Conservation (phyloP, 2,113 vertebrate genomes). For the Engraulis encrasicolus region DNA sequence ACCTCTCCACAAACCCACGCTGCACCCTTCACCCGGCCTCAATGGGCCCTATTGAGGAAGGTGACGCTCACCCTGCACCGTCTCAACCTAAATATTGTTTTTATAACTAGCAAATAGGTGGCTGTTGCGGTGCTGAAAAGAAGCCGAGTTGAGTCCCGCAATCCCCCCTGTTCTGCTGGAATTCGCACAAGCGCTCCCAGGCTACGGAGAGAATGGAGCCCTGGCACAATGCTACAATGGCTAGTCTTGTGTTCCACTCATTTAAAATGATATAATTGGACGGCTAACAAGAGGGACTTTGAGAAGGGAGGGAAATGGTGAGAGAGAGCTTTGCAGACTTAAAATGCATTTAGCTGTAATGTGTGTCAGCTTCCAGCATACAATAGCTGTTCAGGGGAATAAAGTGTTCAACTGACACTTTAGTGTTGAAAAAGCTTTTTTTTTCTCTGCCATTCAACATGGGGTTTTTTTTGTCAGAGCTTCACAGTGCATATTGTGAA, state of each 20-base stretch:
- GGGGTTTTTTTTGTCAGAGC: neutral
- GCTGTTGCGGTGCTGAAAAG: constrained; percentile 78
- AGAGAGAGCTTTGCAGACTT: constrained; percentile 45
- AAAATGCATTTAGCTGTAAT: constrained; percentile 50
- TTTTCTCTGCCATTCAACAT: neutral
- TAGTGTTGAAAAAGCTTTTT: neutral
- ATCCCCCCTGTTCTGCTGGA: constrained; percentile 65
- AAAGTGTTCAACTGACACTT: constrained; percentile 35
- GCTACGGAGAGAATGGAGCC: constrained; percentile 60
- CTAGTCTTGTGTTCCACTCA: constrained; percentile 48
- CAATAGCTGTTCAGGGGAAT: constrained; percentile 43
- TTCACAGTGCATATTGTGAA: neutral
- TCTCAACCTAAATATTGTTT: constrained; percentile 90
- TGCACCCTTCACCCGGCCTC: constrained; percentile 80
- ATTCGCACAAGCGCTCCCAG: constrained; percentile 71
- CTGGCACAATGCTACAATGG: constrained; percentile 53
- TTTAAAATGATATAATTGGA: constrained; percentile 44
- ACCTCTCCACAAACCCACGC: constrained; percentile 75
- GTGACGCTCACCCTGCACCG: constrained; percentile 77
- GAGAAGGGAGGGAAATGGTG: constrained; percentile 34
- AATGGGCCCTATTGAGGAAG: constrained; percentile 82
- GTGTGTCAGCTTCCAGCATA: constrained; percentile 44
- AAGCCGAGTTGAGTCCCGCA: constrained; percentile 75
- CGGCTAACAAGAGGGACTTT: constrained; percentile 42
- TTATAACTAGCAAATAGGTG: constrained; percentile 87